These are phyloP conservation scores for Sternotherus odoratus DNA, from an alignment of 2,797 vertebrate genomes.

Conservation along the genomic window DNA sequence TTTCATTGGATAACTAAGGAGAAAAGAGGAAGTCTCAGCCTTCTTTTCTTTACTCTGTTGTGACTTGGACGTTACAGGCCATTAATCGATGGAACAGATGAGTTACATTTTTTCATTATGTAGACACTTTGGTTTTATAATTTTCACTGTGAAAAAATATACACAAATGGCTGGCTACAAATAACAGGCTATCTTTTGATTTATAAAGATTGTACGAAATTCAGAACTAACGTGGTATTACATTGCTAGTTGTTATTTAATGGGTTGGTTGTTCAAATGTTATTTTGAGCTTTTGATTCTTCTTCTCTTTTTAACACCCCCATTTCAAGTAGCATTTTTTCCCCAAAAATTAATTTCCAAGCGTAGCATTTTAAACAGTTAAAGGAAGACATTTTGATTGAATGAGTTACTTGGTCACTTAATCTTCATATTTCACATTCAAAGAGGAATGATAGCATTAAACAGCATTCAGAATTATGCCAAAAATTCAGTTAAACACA, in stretches of 20 bases:
- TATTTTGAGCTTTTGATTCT: background rate
- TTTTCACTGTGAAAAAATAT: constrained; percentile 68
- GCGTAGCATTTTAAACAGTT: constrained; percentile 13
- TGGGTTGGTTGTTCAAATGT: background rate
- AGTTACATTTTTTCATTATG: constrained; percentile 22
- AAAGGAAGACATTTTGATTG: constrained; percentile 22
- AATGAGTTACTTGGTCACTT: constrained; percentile 33
- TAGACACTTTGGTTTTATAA: constrained; percentile 67
- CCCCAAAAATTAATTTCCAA: background rate
- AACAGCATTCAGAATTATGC: constrained; percentile 32
- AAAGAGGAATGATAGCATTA: constrained; percentile 46
- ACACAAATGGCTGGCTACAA: constrained; percentile 53
- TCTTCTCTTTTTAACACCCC: background rate
- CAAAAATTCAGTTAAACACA: constrained; percentile 45
- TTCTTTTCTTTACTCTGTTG: constrained; percentile 52
- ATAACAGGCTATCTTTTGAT: constrained; percentile 64
- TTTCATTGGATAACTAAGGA: constrained; percentile 48
- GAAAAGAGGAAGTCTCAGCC: constrained; percentile 51
- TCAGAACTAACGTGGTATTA: constrained; percentile 62
- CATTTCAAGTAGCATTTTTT: constrained; percentile 42
- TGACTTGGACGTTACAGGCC: constrained; percentile 69
- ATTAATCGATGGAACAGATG: constrained; percentile 49
- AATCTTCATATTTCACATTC: constrained; percentile 25
- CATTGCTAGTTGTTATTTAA: constrained; percentile 57
- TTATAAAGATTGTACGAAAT: constrained; percentile 36